These are phyloP conservation scores for Drosophila pegasa DNA, from an alignment of 2,888 invertebrate genomes.

Conservation along the genomic window DNA sequence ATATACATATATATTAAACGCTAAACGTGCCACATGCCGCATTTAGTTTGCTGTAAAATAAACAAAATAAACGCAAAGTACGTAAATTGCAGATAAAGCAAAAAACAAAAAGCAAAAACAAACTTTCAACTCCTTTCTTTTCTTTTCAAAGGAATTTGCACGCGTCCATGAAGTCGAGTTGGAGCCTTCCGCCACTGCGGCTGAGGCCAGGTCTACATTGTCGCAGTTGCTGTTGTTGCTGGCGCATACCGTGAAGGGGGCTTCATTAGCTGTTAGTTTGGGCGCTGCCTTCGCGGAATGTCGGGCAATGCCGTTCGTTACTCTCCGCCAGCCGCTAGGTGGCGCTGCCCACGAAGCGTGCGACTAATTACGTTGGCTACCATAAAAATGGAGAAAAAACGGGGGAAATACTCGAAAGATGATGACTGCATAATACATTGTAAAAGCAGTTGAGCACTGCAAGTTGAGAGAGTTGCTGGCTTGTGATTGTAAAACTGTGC, in stretches of 20 bases:
- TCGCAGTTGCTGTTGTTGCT: constrained; percentile 23
- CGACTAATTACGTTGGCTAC: constrained; percentile 68
- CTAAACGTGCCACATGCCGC: constrained; percentile 40
- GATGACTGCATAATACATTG: constrained; percentile 13
- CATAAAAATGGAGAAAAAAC: constrained; percentile 10
- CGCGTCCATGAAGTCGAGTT: constrained; percentile 68
- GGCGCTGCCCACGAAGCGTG: constrained; percentile 67
- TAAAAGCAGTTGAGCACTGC: neutral
- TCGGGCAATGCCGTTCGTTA: constrained; percentile 84
- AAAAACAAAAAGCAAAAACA: constrained; percentile 21
- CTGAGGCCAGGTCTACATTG: constrained; percentile 21
- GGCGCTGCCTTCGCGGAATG: constrained; percentile 64
- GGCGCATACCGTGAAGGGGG: constrained; percentile 53
- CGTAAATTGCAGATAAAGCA: constrained; percentile 73
- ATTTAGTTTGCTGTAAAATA: constrained; percentile 28
- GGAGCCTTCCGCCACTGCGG: constrained; percentile 4
- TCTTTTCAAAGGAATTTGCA: constrained; percentile 73
- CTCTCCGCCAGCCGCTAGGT: constrained; percentile 65
- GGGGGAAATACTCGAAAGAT: neutral
- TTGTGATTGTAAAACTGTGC: neutral
- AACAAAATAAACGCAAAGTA: constrained; percentile 41
- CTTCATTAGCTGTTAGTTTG: constrained; percentile 68
- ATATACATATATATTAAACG: constrained; percentile 3
- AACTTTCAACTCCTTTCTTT: constrained; percentile 49
- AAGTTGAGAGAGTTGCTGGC: no score